Evolutionary conservation across 1,140 invertebrate species (phyloP).

Genomic region (Calliopsis andreniformis): DNA sequence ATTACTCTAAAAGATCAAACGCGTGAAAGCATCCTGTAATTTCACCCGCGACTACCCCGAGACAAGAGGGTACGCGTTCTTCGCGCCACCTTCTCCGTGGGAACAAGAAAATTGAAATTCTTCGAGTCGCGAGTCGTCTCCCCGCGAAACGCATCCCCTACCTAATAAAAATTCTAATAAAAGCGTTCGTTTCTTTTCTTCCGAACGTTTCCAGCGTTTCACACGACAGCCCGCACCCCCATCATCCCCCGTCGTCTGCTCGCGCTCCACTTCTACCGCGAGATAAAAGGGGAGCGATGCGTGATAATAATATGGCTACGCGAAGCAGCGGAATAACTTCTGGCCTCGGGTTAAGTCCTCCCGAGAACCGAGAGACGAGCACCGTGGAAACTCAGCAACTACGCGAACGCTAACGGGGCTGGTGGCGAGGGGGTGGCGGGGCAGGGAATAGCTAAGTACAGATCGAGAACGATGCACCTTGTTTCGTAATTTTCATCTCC

Average conservation of each 20-base stretch:
- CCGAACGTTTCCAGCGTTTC: conserved; percentile 14
- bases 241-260: too few relatives aligned
- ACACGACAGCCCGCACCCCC: conserved; percentile 2
- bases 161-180: conserved; percentile 35
- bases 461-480: conserved; percentile 60
- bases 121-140: neutral
- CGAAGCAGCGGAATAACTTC: conserved; percentile 52
- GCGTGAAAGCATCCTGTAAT: neutral
- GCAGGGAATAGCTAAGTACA: conserved; percentile 60
- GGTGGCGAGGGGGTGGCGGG: conserved; percentile 4
- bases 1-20: too few relatives aligned
- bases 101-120: conserved; percentile 29
- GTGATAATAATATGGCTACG: conserved; percentile 66
- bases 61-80: too few relatives aligned
- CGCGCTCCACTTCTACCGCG: conserved; percentile 20
- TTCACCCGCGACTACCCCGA: neutral
- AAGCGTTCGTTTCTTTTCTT: conserved; percentile 27
- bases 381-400: conserved; percentile 51
- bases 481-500: conserved; percentile 59
- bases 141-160: conserved; percentile 20
- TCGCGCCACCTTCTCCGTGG: neutral
- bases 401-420: conserved; percentile 32
- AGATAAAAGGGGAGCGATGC: conserved; percentile 5
- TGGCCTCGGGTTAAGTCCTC: conserved; percentile 43
- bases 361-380: conserved; percentile 37